Evolutionary conservation across 2,113 vertebrate genomes (phyloP), one percentile per base, ranked within the genome.

Genomic region (Hydrolagus affinis): DNA sequence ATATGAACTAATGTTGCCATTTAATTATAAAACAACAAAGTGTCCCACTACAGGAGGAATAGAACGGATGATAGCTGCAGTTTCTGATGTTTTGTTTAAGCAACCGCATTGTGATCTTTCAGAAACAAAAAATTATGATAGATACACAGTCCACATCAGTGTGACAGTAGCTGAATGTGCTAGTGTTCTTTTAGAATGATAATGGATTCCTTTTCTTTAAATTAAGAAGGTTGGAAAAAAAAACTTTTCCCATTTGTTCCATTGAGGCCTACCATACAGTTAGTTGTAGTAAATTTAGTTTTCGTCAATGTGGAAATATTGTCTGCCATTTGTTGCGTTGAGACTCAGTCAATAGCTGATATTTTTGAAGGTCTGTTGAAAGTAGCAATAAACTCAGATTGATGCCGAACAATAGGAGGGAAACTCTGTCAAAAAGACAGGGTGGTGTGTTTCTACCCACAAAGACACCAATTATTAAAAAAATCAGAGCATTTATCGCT

Each of bases 1-100:
- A 94, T 93, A 93, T 92, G 93, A 94, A 94, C 94, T 94, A 95
- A 96, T 96, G 95, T 96, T 93, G 89, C 93, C 89, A 85, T 93
- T 95, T 95, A 91, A 95, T 96, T 93, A 94, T 93, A 91, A 96
- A 96, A 96, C 93, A 94, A 95, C 92, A 94, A 92, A 90, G 91
- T 87, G 89, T 89, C 88, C 90, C 88, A 90, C 93, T 93, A 89
- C 88, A 86, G 88, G 89, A 92, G 90, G 86, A 90, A 89, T n/a
- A 91, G 94, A 96, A 95, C 89, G 90, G 94, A 96, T 96, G 96
- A 96, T 93, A 91, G 87, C 90, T 91, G 93, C 94, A 94, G 93
- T 96, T 97, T 93, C 92, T 89, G 89, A 80, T 86, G 89, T 89
- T 94, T 93, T 92, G 91, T 91, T 91, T 88, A 88, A 92, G 90